Evolutionary conservation across 1,140 invertebrate species (phyloP), one percentile per base, ranked within the genome.

Genomic region (Drosophila truncata): DNA sequence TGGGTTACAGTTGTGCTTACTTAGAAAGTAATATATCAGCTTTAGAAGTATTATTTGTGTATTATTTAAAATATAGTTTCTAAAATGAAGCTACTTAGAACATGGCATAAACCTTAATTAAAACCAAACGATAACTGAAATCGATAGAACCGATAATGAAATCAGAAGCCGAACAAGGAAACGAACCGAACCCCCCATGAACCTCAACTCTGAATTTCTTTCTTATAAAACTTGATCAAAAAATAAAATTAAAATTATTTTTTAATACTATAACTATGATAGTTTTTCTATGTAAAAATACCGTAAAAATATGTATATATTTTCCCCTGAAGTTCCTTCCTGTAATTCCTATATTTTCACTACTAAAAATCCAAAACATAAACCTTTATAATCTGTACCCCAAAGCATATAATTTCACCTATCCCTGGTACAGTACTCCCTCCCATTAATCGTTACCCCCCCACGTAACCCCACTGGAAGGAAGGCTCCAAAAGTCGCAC

Each of bases 401-500:
- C 2, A 13, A 46, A 23, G 20, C 20, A 7, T 8, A 14, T 8
- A 2, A 25, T 25, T 4, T 25, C 2, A 47, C 14, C 5, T n/a
- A 49, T 5, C 46, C 46, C 46, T 49, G 46, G 46, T 4, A 27
- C 16, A n/a, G 25, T 2, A n/a, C 37, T 13, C 37, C 31, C 27
- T 16, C 57, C 37, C 46, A 27, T 46, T 4, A 25, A 27, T 25
- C 20, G 44, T 16, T 27, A 2, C 0, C 58, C 41, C 18, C 3
- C 9, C n/a, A 1, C 14, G 9, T n/a, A 33, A 31, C 8, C 35
- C 25, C 35, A 3, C 1, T 14, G 7, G 47, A 39, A 59, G 46
- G 35, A 50, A 29, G 27, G 27, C 6, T 16, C 42, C 9, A 11
- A 50, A 41, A 14, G 35, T 31, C 18, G 44, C 66, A 85, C 82